Evolutionary conservation across 1,140 invertebrate genomes (phyloP).

Genomic region (Branchinecta lindahli): DNA sequence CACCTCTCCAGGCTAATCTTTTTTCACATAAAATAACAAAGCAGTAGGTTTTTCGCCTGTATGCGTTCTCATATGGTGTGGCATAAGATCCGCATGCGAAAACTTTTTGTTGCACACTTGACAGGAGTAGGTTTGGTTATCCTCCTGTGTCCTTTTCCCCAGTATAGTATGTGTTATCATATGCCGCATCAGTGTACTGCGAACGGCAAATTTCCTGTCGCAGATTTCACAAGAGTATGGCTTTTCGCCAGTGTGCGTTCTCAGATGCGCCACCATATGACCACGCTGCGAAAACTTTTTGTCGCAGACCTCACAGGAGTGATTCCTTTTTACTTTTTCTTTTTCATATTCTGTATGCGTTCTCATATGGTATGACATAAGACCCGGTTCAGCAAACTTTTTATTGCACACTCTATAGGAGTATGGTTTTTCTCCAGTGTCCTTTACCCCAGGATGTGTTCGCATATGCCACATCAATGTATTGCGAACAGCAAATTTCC

Average conservation of each 20-base stretch:
- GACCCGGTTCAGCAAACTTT: conserved; percentile 36
- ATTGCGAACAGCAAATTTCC: conserved; percentile 25
- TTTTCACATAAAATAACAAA: no score
- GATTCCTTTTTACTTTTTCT: conserved; percentile 50
- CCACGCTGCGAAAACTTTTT: conserved; percentile 51
- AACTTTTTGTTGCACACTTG: no score
- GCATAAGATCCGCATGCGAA: no score
- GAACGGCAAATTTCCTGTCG: conserved; percentile 16
- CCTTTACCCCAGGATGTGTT: no score
- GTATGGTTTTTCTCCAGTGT: conserved; percentile 23
- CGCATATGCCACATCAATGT: conserved; percentile 20
- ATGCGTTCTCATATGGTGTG: no score
- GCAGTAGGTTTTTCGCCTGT: no score
- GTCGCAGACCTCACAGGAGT: conserved; percentile 45
- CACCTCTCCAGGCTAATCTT: conserved; percentile 36
- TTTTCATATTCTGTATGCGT: conserved; percentile 36
- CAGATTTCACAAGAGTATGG: conserved; percentile 82
- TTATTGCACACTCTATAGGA: not conserved
- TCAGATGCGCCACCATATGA: conserved; percentile 43
- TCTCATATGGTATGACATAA: conserved; percentile 33
- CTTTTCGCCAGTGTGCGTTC: conserved; percentile 62
- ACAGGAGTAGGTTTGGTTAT: no score
- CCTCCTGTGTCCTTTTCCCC: no score
- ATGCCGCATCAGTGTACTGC: no score
- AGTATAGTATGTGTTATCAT: no score